Conservation (phyloP, 2,888 invertebrate species). For the Argynnis bischoffii region DNA sequence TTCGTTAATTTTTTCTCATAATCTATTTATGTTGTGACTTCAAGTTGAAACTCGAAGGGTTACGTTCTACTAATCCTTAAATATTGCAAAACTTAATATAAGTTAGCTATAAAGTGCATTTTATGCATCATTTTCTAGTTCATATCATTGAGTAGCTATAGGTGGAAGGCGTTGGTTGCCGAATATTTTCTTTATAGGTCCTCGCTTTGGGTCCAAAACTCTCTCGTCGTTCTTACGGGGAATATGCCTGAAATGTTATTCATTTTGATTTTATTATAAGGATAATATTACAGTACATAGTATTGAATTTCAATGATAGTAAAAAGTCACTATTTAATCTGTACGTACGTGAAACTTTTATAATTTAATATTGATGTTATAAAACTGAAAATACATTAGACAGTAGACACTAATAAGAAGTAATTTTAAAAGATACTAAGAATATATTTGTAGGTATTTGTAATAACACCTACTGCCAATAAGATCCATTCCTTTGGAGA, state of each 20-base stretch:
- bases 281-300: no score
- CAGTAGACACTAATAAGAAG: no score
- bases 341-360: not conserved
- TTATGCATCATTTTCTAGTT: not conserved
- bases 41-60: not conserved
- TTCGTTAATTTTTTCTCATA: no score
- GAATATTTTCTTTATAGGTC: constrained; percentile 72
- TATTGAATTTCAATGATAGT: not conserved
- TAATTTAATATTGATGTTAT: no score
- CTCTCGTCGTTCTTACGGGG: constrained; percentile 71
- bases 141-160: constrained; percentile 58
- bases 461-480: constrained; percentile 70
- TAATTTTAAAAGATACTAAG: no score
- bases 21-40: no score
- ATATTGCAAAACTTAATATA: constrained; percentile 4
- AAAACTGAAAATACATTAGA: no score
- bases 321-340: no score
- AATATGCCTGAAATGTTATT: constrained; percentile 61
- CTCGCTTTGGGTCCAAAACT: constrained; percentile 76
- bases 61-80: not conserved
- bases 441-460: no score
- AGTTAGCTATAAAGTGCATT: constrained; percentile 9
- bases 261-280: constrained; percentile 35
- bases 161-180: constrained; percentile 71
- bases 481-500: constrained; percentile 67